Base-by-base conservation (phyloP, 2,888 invertebrate species). In the Patella ulyssiponensis region DNA sequence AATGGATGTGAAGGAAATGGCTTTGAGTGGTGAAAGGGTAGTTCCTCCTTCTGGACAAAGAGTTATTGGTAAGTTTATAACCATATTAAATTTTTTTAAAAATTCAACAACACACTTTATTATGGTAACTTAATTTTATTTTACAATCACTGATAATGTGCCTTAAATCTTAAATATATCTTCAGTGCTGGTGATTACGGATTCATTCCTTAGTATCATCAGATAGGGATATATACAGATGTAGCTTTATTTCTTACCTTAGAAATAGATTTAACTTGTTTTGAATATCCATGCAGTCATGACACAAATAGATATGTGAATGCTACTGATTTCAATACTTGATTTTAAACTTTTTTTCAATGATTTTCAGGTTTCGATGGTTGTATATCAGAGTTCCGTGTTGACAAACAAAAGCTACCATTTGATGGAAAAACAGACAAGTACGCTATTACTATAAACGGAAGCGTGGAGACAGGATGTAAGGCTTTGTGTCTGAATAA, bases 371-470 rank as follows among this genome's bases (percentile, higher is more conserved):
- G 94, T 84, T 98, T 97, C 89, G 95, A 95, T 92, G 98, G 98
- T 2, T 98, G 98, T 88, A 92, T 98, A 79, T 95, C 96, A 0
- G 96, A 97, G 90, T 96, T 98, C 89, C 95, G 95, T 3, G 94
- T 98, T 27, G 97, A 98, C 89, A 95, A 95, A 86, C 96, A 97
- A 92, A 93, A 96, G 69, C 96, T 98, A 90, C 96, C 98, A 0
- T 95, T 98, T 89, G 96, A 95, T 88, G 97, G 97, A 0, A 95
- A 96, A 3, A 97, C 97, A 3, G 87, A 86, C 14, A 77, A 88
- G 69, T 91, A 92, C 79, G 83, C 86, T n/a, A 86, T 92, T 23
- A 79, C 75, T 23, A 77, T 84, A 1, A 53, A 77, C 0, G 88
- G 87, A 4, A 83, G 80, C 14, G 87, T 87, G 2, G 79, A 83